phyloP scores from a whole-genome alignment of 2,797 vertebrate genomes.

The Ambastaia sidthimunki region DNA sequence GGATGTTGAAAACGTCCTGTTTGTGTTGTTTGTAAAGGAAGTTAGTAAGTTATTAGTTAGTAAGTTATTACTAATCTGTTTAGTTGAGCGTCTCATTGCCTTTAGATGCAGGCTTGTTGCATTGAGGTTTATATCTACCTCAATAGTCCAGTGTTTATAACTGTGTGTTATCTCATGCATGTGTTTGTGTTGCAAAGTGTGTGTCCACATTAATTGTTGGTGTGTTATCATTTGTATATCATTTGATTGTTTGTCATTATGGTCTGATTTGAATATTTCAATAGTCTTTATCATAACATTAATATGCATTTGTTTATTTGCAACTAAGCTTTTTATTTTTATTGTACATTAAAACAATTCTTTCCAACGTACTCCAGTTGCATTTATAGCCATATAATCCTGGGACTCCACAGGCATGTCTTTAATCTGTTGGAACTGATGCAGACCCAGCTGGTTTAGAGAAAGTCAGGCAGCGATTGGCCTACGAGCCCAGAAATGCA shows the following conservation, averaged over 20 bases:
- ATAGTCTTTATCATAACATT: too few relatives aligned
- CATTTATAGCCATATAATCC: background rate
- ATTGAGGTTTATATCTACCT: background rate
- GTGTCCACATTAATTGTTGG: background rate
- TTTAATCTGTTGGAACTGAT: constrained; percentile 3
- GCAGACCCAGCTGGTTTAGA: constrained; percentile 2
- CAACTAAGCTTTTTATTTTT: too few relatives aligned
- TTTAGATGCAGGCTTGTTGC: background rate
- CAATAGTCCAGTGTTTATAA: background rate
- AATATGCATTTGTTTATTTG: too few relatives aligned
- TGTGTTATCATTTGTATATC: background rate
- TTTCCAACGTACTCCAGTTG: background rate
- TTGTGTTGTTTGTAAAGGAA: background rate
- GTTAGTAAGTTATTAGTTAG: too few relatives aligned
- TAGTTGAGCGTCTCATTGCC: background rate
- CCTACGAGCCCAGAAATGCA: background rate
- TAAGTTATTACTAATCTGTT: too few relatives aligned
- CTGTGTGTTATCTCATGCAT: background rate
- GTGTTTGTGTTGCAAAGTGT: background rate
- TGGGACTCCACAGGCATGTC: background rate
- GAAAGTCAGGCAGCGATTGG: background rate
- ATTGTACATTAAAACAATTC: too few relatives aligned
- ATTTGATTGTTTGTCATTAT: background rate
- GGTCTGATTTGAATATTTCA: background rate
- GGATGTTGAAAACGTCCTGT: background rate